phyloP scores from a whole-genome alignment of 2,113 vertebrate species.

The Salvator merianae region DNA sequence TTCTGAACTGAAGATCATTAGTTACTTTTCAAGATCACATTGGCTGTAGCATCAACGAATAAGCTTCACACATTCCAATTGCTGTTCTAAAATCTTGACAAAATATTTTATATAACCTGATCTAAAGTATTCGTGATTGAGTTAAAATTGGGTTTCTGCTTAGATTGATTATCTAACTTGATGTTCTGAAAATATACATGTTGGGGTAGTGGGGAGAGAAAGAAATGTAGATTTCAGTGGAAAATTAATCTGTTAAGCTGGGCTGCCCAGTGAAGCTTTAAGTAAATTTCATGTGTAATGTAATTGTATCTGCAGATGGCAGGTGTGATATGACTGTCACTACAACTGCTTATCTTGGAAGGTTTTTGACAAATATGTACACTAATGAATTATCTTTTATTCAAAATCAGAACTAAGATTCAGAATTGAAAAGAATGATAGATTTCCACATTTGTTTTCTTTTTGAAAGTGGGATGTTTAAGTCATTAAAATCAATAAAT shows the following conservation, averaged over 20 bases:
- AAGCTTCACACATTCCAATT: slow-evolving; percentile 20
- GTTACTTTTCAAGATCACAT: not conserved
- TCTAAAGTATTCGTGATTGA: slow-evolving; percentile 64
- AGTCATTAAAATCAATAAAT: not conserved
- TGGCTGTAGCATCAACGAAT: slow-evolving; percentile 26
- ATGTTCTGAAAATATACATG: not conserved
- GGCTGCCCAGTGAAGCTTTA: slow-evolving; percentile 64
- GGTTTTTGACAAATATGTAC: slow-evolving; percentile 13
- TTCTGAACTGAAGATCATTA: slow-evolving; percentile 3
- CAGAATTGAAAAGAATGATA: slow-evolving; percentile 36
- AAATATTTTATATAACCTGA: slow-evolving; percentile 20
- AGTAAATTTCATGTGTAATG: slow-evolving; percentile 62
- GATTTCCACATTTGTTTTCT: slow-evolving; percentile 39
- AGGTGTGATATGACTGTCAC: slow-evolving; percentile 29
- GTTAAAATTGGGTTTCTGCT: slow-evolving; percentile 75
- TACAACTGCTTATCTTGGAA: slow-evolving; percentile 28
- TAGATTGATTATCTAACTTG: slow-evolving; percentile 54
- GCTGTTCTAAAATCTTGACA: slow-evolving; percentile 36
- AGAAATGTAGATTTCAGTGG: slow-evolving; percentile 70
- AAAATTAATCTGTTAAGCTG: slow-evolving; percentile 69
- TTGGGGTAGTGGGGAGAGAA: slow-evolving; percentile 64
- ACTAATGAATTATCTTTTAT: slow-evolving; percentile 25
- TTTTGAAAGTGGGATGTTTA: not conserved
- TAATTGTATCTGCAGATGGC: slow-evolving; percentile 63
- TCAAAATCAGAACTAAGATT: not conserved